Conservation (phyloP, 2,888 invertebrate species). For the Venustoraphidia nigricollis region DNA sequence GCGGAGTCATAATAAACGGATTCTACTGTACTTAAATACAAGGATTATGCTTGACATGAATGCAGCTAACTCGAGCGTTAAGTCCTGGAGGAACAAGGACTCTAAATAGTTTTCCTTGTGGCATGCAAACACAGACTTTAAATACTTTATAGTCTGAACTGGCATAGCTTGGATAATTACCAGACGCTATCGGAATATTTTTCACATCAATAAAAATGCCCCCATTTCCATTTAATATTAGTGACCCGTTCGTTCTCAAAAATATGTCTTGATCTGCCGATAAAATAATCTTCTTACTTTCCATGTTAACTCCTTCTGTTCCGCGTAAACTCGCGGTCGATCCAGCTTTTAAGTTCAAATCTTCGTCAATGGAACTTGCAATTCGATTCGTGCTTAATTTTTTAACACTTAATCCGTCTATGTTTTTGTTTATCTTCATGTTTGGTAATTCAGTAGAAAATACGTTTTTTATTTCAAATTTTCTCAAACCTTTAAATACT, state of each 20-base stretch:
- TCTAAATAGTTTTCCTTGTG: constrained; percentile 67
- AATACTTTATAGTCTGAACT: constrained; percentile 51
- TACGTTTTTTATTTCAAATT: constrained; percentile 55
- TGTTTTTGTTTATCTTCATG: constrained; percentile 53
- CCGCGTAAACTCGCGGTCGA: constrained; percentile 53
- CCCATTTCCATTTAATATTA: constrained; percentile 50
- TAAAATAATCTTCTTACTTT: constrained; percentile 55
- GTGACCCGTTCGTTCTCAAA: constrained; percentile 62
- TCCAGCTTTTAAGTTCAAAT: constrained; percentile 52
- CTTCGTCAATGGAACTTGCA: constrained; percentile 53
- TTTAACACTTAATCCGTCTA: constrained; percentile 46
- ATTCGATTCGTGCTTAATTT: constrained; percentile 55
- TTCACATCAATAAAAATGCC: constrained; percentile 58
- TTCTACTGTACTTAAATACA: constrained; percentile 32
- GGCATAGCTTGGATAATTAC: constrained; percentile 21
- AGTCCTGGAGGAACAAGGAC: constrained; percentile 50
- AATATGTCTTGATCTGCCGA: constrained; percentile 65
- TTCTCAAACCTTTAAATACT: constrained; percentile 47
- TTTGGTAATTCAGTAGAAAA: constrained; percentile 64
- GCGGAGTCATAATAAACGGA: no score
- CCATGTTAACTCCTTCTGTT: constrained; percentile 62
- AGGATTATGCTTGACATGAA: constrained; percentile 47
- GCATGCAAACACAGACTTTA: constrained; percentile 73
- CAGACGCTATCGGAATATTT: constrained; percentile 49
- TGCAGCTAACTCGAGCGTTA: constrained; percentile 37